Evolutionary conservation across 2,797 vertebrate genomes (phyloP), one percentile per base, ranked within the genome.

Genomic region (Bradypodion pumilum): DNA sequence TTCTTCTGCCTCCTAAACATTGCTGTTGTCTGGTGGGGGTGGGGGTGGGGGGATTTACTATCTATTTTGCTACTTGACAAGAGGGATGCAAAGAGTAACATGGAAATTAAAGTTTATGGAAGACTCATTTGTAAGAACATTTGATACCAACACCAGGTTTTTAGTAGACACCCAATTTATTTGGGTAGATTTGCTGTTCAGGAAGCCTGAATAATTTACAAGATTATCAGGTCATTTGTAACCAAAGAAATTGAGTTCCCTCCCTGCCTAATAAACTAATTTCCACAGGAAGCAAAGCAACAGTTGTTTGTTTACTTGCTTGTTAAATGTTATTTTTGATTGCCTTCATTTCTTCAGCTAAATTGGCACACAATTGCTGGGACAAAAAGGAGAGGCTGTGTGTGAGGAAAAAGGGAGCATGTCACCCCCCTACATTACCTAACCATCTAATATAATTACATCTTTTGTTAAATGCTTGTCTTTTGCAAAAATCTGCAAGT

Each of bases 181-280:
- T 93, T 90, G 92, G 92, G 88, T 84, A 91, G 62, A 78, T 83
- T 88, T 91, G 86, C 89, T 94, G 78, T 90, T 94, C 69, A 0
- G 90, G 88, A 92, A 92, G 92, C 88, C 85, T 92, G 89, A 91
- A 91, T 94, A 94, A 94, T 94, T 93, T 94, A 86, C 83, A 80
- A 93, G 89, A 94, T 94, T 94, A 94, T 70, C 87, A 91, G 92
- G 91, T 91, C 91, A 94, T 94, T 94, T 94, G 94, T 94, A 93
- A 94, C 94, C 93, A 94, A 93, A 92, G 94, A 92, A 94, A 94
- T 92, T 35, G 60, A 86, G 88, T 93, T 93, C 77, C 72, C 84
- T 94, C 91, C 87, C 89, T 94, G 91, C 88, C 83, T 93, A 92
- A 92, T 93, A 94, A 93, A 79, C 90, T 92, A 90, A 93, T 94